phyloP scores from a whole-genome alignment of 2,113 vertebrate genomes.

The Isurus oxyrinchus region DNA sequence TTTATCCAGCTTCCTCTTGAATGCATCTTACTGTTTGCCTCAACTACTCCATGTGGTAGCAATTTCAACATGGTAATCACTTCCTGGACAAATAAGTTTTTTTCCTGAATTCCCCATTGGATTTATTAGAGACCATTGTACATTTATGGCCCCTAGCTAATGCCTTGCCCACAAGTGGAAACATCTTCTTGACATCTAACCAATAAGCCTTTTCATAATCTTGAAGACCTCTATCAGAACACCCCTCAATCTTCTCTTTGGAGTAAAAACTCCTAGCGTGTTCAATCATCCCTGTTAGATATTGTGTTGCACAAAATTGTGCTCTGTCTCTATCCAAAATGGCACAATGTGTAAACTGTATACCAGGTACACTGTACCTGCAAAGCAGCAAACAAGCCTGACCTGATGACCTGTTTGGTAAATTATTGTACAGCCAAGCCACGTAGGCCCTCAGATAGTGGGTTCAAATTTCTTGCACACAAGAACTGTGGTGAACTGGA shows the following conservation, averaged over 20 bases:
- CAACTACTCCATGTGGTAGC: not conserved
- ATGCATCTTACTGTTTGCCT: not conserved
- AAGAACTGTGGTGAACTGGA: not conserved
- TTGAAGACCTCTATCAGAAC: not conserved
- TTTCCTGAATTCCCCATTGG: not conserved
- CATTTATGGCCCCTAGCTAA: not conserved
- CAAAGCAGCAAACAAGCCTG: not conserved
- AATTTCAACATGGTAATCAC: not conserved
- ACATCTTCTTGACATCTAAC: not conserved
- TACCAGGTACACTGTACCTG: not conserved
- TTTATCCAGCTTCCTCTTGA: not conserved
- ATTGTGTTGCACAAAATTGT: not conserved
- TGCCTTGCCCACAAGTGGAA: not conserved
- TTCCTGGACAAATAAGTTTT: not conserved
- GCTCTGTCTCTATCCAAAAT: not conserved
- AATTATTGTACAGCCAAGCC: not conserved
- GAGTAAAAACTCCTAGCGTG: not conserved
- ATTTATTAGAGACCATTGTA: not conserved
- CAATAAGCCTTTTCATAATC: not conserved
- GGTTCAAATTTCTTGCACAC: not conserved
- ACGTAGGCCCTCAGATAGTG: not conserved
- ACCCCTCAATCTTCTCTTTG: not conserved
- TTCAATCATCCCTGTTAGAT: not conserved
- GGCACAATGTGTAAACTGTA: not conserved
- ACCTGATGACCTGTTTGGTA: not conserved